phyloP scores from a whole-genome alignment of 2,113 vertebrate species.

The Ceratotherium simum region DNA sequence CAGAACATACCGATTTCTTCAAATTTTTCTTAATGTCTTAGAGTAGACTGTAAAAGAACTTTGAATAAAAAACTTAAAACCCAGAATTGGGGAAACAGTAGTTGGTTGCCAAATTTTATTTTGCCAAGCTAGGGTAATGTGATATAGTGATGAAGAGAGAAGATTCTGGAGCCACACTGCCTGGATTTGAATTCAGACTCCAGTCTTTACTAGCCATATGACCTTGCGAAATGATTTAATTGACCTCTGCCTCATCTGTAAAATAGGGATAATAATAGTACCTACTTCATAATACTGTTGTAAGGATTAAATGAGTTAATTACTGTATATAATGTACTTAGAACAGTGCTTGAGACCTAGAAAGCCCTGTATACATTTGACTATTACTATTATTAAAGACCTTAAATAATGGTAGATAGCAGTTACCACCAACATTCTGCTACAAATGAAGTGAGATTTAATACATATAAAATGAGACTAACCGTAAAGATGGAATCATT shows the following conservation, averaged over 20 bases:
- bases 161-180: neutral
- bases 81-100: neutral
- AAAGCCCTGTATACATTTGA: neutral
- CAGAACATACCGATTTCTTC: neutral
- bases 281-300: neutral
- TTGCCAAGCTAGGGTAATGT: neutral
- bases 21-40: constrained; percentile 6
- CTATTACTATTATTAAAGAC: neutral
- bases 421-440: neutral
- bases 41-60: neutral
- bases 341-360: neutral
- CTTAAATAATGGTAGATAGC: neutral
- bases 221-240: neutral
- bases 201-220: neutral
- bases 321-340: neutral
- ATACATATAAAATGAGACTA: neutral
- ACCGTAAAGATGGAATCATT: neutral
- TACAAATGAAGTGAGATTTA: neutral
- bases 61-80: neutral
- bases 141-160: neutral
- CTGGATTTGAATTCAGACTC: neutral
- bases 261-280: neutral
- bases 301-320: neutral
- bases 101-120: neutral
- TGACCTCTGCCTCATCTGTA: neutral